Base-by-base conservation (phyloP, 2,113 vertebrate species). In the Cyanistes caeruleus region DNA sequence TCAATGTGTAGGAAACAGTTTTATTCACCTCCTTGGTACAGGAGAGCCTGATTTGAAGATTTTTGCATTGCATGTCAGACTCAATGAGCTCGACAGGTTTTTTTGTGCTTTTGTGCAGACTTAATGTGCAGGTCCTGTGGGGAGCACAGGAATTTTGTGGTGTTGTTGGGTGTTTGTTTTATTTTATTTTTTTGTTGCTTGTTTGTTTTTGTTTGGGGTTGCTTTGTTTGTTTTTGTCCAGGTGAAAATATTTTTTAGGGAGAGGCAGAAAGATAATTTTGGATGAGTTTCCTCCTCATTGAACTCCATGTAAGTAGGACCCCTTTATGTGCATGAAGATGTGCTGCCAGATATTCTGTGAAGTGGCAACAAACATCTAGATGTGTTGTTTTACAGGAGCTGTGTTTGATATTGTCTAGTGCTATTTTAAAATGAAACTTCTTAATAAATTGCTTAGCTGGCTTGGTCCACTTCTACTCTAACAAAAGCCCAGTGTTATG, bases 51-150 rank as follows among this genome's bases (percentile, higher is more conserved):
- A 56, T 87, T 63, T 69, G 77, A 44, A 78, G 20, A 59, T 44
- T 53, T 86, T 75, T 89, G 28, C 44, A 39, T 90, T 23, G 19
- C 12, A 1, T 22, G 43, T 49, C 37, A 63, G 48, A 43, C 27
- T 78, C 0, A 1, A 9, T 81, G 56, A 55, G 49, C 68, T 91
- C 0, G 0, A 18, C 24, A n/a, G 53, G 59, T 65, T 64, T 19
- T 19, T 59, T 49, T 72, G 24, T 3, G 2, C 23, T n/a, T n/a
- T n/a, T n/a, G n/a, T 84, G 64, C 9, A 53, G 77, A 69, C 18
- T 28, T 85, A 51, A 64, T 37, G 31, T 72, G 49, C 19, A 6
- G 41, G 41, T 83, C 6, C 58, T 76, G 37, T 35, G 63, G 51
- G 55, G 59, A 81, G 51, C 89, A 6, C 48, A 39, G 44, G 52